These are phyloP conservation scores for Peromyscus polionotus DNA, from an alignment of 2,113 vertebrate genomes.

Conservation along the genomic window DNA sequence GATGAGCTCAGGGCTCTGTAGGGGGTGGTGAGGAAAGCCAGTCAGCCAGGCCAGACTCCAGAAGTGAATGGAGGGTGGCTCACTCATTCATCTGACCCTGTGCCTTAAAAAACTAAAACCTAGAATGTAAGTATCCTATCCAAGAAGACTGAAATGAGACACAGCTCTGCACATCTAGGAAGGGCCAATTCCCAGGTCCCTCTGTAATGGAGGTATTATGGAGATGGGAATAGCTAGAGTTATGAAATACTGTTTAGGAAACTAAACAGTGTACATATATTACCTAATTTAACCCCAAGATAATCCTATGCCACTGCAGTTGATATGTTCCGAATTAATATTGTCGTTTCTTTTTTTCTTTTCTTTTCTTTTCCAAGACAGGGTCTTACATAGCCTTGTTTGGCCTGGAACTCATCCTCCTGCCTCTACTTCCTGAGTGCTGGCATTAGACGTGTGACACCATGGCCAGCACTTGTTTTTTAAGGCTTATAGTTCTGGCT, in stretches of 20 bases:
- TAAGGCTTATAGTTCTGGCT: not conserved
- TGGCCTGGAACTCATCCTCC: not conserved
- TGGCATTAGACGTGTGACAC: not conserved
- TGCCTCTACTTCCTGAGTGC: not conserved
- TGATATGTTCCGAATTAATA: conserved; percentile 14
- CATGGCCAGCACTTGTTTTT: not conserved
- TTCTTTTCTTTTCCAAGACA: not conserved
- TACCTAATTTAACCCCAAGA: conserved; percentile 59
- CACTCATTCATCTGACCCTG: conserved; percentile 36
- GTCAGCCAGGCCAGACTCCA: not conserved
- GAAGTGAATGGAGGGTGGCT: conserved; percentile 29
- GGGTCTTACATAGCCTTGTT: not conserved
- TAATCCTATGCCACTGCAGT: conserved; percentile 6
- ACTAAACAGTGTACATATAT: conserved; percentile 33
- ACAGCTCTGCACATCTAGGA: not conserved
- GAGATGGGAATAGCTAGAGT: not conserved
- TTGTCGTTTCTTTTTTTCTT: not conserved
- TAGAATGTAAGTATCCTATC: conserved; percentile 40
- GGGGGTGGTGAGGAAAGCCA: conserved; percentile 60
- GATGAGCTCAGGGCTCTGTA: conserved; percentile 80
- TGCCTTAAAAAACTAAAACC: conserved; percentile 50
- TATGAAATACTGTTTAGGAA: conserved; percentile 20
- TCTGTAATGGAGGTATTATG: not conserved
- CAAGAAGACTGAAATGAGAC: not conserved
- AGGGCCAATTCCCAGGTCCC: not conserved